Evolutionary conservation across 2,113 vertebrate species (phyloP), one percentile per base, ranked within the genome.

Genomic region (Passer domesticus): DNA sequence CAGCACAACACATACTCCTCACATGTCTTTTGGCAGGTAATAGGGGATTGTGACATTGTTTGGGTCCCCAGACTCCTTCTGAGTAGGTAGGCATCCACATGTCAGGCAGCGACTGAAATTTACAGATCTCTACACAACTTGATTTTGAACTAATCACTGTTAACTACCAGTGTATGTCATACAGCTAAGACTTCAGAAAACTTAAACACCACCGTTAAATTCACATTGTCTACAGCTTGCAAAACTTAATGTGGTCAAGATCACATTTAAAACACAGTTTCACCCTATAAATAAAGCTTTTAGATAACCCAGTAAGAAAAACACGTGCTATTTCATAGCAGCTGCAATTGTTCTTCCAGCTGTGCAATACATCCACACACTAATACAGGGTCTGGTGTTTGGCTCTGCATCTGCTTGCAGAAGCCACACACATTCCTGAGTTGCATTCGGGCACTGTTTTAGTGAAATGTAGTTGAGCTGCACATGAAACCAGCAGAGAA

Each of bases 391-490:
- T 47, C 28, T 94, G 82, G 58, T 93, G 81, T 89, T 83, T 89
- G 94, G 93, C 89, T 67, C 43, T 44, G 76, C 69, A 80, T 68
- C 68, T 55, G 66, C 41, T 67, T 39, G 20, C 47, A 58, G 78
- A 84, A 89, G 62, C 58, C 50, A 90, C 30, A 83, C 13, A 35
- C 47, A 66, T 89, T 93, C 78, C 81, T 88, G 92, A 94, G 89
- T 52, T 62, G 46, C 87, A 91, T 33, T 94, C 4, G 43, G 86
- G 94, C 94, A 27, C 83, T 28, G 41, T 94, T 89, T 85, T 94
- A 95, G 31, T 35, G 44, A 75, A 86, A 73, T 50, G 79, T 64
- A 90, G 83, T 80, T 96, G 94, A 89, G 86, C 59, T 91, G 81
- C 63, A 90, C 68, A 58, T 59, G 46, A 95, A 95, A 96, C 87